Percentiles rank a stretch among this genome's conserved stretches.
phyloP scores from a whole-genome alignment of 2,113 vertebrate species.

The Scortum barcoo region DNA sequence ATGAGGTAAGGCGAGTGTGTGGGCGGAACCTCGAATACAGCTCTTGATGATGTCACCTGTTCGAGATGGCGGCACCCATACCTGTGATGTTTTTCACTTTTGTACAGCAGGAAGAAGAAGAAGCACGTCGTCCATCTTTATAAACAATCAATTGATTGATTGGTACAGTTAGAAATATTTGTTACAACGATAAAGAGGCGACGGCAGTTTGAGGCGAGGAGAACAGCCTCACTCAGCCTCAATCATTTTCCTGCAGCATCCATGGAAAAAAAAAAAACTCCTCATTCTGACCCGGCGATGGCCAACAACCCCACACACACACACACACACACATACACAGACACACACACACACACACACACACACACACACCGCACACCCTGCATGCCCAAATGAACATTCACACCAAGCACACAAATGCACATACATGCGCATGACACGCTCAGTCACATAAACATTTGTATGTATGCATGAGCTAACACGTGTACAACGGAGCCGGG shows the following conservation, averaged over 20 bases:
- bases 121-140: too few relatives aligned
- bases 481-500: background rate
- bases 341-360: conserved; percentile 17
- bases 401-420: too few relatives aligned
- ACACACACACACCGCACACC: background rate
- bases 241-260: conserved; percentile 1
- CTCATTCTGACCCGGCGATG: conserved; percentile 18
- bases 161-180: background rate
- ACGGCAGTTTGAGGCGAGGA: background rate
- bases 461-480: conserved; percentile 20
- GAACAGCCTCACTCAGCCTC: background rate
- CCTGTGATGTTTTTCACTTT: too few relatives aligned
- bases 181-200: background rate
- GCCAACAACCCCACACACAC: conserved; percentile 11
- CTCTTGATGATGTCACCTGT: too few relatives aligned
- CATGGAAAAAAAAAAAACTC: background rate
- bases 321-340: background rate
- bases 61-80: too few relatives aligned
- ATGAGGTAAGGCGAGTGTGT: too few relatives aligned
- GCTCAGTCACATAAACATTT: conserved; percentile 24
- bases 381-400: conserved; percentile 41
- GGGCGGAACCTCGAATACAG: too few relatives aligned
- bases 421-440: conserved; percentile 25
- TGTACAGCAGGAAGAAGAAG: too few relatives aligned
- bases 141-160: too few relatives aligned